Base-by-base conservation (phyloP, 64 coral and sea anemone species). In the Dendronephthya gigantea region DNA sequence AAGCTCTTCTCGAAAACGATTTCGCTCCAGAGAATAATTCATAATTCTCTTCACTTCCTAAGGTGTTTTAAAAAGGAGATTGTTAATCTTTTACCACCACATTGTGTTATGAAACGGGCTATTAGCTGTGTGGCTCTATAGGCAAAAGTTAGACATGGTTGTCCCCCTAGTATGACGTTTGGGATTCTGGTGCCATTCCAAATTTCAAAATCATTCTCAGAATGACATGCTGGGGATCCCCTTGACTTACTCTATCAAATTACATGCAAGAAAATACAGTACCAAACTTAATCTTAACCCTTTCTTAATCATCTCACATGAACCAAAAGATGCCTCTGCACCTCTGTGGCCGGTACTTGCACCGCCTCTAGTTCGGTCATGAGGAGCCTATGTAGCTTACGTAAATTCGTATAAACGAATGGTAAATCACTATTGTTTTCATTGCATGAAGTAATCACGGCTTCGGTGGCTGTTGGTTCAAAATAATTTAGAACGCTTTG, bases 371-470 rank as follows among this genome's bases (percentile, higher is more conserved):
- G 90, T 72, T 98, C 95, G 45, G 85, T 85, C 81, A 87, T 91
- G 30, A 98, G 50, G 30, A 98, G 49, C 37, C 88, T 88, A 51
- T 98, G 84, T 15, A 98, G 69, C 59, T 90, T 84, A 49, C 88
- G 91, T n/a, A 98, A 83, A 66, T 93, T 98, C 48, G 92, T 91
- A 30, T 90, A 91, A 40, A 89, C 51, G 12, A 98, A 87, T 32
- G 89, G 84, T 40, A 48, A 89, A 11, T 98, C 95, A 32, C 93
- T 84, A 4, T 85, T 88, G 52, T 87, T 89, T 74, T 93, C 89
- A 68, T 98, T 92, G 88, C 95, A 98, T 3, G 95, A 93, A 32
- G 49, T 76, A 36, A 98, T 98, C 37, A 91, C 95, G 37, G 85
- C 43, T 82, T 98, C 95, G 7, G 90, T 98, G 1, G 93, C 95